These are phyloP conservation scores for Typhlichthys subterraneus DNA, from an alignment of 2,797 vertebrate species.

Conservation along the genomic window DNA sequence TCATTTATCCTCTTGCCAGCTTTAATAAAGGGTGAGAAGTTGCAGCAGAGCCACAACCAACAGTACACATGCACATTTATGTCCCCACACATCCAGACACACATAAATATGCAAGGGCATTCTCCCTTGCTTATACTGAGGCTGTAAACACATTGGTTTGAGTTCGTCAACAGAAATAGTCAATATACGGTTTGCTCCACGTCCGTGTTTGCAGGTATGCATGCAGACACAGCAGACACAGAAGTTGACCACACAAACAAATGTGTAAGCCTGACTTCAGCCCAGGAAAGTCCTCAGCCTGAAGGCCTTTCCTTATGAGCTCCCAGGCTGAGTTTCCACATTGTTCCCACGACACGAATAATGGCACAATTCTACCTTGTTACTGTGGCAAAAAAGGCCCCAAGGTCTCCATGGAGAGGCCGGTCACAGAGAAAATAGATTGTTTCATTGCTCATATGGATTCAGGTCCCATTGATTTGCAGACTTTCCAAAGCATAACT, in stretches of 20 bases:
- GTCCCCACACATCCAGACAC: conserved; percentile 6
- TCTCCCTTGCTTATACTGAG: neutral
- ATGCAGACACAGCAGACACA: neutral
- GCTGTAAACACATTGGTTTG: conserved; percentile 13
- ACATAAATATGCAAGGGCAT: conserved; percentile 13
- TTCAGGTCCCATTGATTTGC: conserved; percentile 38
- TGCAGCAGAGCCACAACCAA: conserved; percentile 38
- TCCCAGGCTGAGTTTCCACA: conserved; percentile 26
- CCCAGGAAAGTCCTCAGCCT: conserved; percentile 40
- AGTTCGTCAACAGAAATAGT: neutral
- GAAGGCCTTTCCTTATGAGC: conserved; percentile 32
- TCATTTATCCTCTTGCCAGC: conserved; percentile 48
- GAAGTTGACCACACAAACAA: neutral
- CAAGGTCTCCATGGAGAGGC: conserved; percentile 31
- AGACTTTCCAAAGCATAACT: conserved; percentile 38
- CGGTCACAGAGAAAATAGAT: conserved; percentile 19
- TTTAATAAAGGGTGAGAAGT: conserved; percentile 50
- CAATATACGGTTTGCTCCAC: no score
- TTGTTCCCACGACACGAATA: conserved; percentile 20
- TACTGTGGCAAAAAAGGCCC: conserved; percentile 30
- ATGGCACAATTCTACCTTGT: conserved; percentile 40
- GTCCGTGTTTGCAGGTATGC: neutral
- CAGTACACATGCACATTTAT: conserved; percentile 9
- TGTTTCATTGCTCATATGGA: conserved; percentile 44
- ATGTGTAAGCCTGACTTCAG: conserved; percentile 15